Evolutionary conservation across 2,113 vertebrate species (phyloP).

Genomic region (Gallinago undulata): DNA sequence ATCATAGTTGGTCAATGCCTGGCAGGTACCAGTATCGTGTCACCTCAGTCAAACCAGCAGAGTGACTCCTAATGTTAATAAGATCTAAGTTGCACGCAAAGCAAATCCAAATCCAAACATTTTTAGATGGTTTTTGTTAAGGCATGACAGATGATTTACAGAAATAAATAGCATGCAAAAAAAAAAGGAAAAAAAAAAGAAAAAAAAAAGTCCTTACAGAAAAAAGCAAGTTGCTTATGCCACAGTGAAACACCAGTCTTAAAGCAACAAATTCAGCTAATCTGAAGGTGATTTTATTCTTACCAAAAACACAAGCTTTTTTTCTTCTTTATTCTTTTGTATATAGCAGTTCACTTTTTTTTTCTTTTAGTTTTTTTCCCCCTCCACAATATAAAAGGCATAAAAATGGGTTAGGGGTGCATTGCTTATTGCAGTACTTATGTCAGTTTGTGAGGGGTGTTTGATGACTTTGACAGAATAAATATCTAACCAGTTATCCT

Average conservation of each 20-base stretch:
- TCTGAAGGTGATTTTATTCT: constrained; percentile 84
- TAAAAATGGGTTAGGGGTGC: constrained; percentile 87
- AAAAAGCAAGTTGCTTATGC: constrained; percentile 80
- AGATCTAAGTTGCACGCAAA: constrained; percentile 87
- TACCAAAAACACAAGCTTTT: constrained; percentile 60
- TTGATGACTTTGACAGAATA: constrained; percentile 91
- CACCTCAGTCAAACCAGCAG: constrained; percentile 73
- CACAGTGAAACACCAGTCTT: constrained; percentile 76
- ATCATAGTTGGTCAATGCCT: constrained; percentile 88
- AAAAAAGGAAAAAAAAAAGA: constrained; percentile 77
- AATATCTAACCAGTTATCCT: constrained; percentile 98
- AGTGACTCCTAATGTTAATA: constrained; percentile 78
- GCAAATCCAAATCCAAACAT: constrained; percentile 77
- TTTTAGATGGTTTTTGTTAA: constrained; percentile 81
- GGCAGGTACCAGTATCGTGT: constrained; percentile 81
- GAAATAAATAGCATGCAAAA: constrained; percentile 91
- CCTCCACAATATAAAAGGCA: constrained; percentile 84
- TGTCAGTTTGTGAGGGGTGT: constrained; percentile 95
- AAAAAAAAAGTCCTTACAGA: constrained; percentile 83
- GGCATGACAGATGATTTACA: constrained; percentile 94
- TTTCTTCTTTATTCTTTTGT: constrained; percentile 81
- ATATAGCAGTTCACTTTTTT: constrained; percentile 89
- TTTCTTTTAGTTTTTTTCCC: constrained; percentile 85
- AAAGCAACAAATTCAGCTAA: constrained; percentile 73
- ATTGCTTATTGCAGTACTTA: constrained; percentile 96